Evolutionary conservation across 1,140 invertebrate genomes (phyloP), one percentile per base, ranked within the genome.

Genomic region (Lysiphlebus fabarum): DNA sequence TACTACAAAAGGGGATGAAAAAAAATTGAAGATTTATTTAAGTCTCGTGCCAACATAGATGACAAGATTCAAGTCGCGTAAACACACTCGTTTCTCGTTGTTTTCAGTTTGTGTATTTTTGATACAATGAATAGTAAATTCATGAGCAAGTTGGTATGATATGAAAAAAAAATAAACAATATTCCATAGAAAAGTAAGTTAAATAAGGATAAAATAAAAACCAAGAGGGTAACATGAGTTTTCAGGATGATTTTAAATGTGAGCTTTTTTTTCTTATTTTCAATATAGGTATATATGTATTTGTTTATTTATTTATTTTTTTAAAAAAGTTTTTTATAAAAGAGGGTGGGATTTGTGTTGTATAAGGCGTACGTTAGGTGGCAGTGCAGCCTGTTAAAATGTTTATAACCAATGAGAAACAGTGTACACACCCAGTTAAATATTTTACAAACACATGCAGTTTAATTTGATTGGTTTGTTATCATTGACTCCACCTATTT

Each of bases 11-110:
- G 62, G 57, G 7, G 41, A 36, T 59, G 56, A 53, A 37, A 65
- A 60, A 70, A 70, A 71, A 68, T 66, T 62, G 66, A 62, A 71
- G 74, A 77, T 79, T 77, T 79, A 77, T 77, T 77, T 68, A 74
- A 78, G 74, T 77, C 70, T 63, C 69, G 67, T 63, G 70, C 69
- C 70, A 67, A 71, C 71, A 65, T 38, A 70, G 70, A 76, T 76
- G 74, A 77, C 74, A 79, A 79, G 75, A 78, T 75, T 78, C 71
- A 69, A 78, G 65, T 73, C 75, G 73, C 76, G 77, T 79, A 79
- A 78, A 78, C 77, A 78, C 69, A 76, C 70, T 79, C 75, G 73
- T 78, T 75, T 70, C 71, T 76, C 70, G 65, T 70, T 72, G 67
- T 72, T 72, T 66, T 65, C 66, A 58, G 66, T 68, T 67, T 68